Evolutionary conservation across 2,113 vertebrate species (phyloP).

Genomic region (Myrmecophaga tridactyla): DNA sequence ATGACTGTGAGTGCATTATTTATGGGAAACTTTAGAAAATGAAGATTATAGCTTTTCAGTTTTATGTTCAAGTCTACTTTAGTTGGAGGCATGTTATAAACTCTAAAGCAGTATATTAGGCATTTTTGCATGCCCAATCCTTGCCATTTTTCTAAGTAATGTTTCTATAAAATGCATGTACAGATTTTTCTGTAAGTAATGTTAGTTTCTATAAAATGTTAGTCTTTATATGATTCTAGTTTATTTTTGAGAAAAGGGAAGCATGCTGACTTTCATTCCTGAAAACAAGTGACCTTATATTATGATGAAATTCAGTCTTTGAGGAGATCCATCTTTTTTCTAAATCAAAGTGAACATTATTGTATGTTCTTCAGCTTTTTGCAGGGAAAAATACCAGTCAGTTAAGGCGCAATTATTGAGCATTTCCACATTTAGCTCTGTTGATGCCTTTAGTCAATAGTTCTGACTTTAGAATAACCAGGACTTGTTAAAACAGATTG

Average conservation of each 20-base stretch:
- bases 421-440: neutral
- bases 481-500: neutral
- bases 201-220: neutral
- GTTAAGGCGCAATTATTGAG: neutral
- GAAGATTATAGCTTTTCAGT: neutral
- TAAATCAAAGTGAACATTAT: neutral
- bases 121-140: neutral
- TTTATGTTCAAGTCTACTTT: neutral
- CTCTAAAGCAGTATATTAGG: neutral
- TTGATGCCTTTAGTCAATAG: neutral
- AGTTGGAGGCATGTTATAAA: neutral
- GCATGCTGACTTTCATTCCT: neutral
- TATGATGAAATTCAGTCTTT: neutral
- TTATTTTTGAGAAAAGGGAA: neutral
- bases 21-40: neutral
- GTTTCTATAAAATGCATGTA: neutral
- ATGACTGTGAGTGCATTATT: neutral
- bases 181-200: neutral
- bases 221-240: neutral
- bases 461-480: neutral
- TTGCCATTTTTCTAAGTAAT: neutral
- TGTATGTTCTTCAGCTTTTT: neutral
- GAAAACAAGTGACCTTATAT: neutral
- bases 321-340: neutral
- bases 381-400: neutral